A percentile compares a stretch with the other conserved stretches of the same genome.
These are phyloP conservation scores for Nannoperca australis DNA, from an alignment of 2,797 vertebrate species.

Conservation along the genomic window DNA sequence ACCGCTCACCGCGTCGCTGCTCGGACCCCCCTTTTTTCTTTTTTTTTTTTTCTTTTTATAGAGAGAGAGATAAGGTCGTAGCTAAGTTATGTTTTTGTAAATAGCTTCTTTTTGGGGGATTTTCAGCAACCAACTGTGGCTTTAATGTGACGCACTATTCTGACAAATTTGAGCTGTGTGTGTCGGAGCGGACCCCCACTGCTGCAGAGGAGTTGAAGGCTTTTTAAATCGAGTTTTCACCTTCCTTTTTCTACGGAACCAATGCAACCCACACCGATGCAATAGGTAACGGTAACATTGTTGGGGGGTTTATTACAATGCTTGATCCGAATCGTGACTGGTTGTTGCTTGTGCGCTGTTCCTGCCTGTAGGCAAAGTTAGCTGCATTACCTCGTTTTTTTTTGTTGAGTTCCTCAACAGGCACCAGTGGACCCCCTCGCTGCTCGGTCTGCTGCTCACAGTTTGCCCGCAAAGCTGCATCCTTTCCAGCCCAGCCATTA, in stretches of 20 bases:
- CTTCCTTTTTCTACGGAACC: constrained; percentile 16
- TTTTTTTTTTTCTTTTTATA: too few relatives aligned
- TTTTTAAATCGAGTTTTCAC: constrained; percentile 57
- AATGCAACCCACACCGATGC: constrained; percentile 49
- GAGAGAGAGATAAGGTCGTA: not conserved
- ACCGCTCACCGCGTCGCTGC: constrained; percentile 26
- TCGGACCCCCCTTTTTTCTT: not conserved
- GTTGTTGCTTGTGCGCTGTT: constrained; percentile 10
- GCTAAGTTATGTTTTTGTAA: constrained; percentile 40
- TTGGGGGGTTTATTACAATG: not conserved
- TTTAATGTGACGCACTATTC: constrained; percentile 79
- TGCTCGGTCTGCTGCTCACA: not conserved
- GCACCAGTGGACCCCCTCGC: constrained; percentile 44
- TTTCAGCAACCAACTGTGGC: constrained; percentile 75
- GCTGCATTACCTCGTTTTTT: constrained; percentile 50
- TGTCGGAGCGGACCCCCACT: constrained; percentile 64
- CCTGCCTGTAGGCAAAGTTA: constrained; percentile 53
- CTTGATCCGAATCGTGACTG: constrained; percentile 12
- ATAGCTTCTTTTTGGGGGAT: constrained; percentile 21
- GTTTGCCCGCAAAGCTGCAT: not conserved
- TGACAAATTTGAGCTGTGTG: constrained; percentile 53
- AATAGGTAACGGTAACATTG: constrained; percentile 61
- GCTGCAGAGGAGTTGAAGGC: constrained; percentile 67
- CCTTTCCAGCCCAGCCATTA: not conserved
- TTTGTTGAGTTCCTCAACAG: constrained; percentile 60